phyloP scores from a whole-genome alignment of 2,113 vertebrate genomes.

The Cacatua alba region DNA sequence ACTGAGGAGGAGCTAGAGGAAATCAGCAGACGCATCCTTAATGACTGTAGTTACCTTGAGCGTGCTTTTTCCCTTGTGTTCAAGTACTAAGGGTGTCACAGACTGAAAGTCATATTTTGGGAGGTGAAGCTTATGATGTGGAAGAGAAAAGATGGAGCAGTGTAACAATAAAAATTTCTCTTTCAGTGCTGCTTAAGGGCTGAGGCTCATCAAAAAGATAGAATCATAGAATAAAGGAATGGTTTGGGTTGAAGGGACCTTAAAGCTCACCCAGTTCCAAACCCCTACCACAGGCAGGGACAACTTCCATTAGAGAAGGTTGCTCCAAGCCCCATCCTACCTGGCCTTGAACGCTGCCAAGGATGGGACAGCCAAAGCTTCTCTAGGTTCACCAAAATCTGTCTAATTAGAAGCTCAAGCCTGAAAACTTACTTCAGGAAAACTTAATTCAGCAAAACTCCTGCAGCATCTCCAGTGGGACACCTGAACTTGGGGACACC shows the following conservation, averaged over 20 bases:
- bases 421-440: not conserved
- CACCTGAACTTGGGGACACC: not conserved
- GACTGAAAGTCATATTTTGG: not conserved
- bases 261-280: not conserved
- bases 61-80: not conserved
- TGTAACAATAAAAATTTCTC: not conserved
- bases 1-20: not conserved
- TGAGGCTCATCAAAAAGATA: not conserved
- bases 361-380: not conserved
- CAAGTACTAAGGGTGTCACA: not conserved
- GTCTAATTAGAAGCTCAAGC: not conserved
- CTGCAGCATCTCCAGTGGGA: not conserved
- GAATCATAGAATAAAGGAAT: not conserved
- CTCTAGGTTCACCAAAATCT: not conserved
- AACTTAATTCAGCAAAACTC: not conserved
- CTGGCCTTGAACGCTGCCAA: not conserved
- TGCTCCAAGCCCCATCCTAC: not conserved
- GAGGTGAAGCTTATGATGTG: not conserved
- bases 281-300: not conserved
- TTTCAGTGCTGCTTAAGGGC: not conserved
- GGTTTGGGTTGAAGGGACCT: not conserved
- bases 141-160: not conserved
- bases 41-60: not conserved
- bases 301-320: not conserved
- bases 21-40: not conserved